Evolutionary conservation across 2,888 invertebrate species (phyloP).

Genomic region (Monoplex corrugatus): DNA sequence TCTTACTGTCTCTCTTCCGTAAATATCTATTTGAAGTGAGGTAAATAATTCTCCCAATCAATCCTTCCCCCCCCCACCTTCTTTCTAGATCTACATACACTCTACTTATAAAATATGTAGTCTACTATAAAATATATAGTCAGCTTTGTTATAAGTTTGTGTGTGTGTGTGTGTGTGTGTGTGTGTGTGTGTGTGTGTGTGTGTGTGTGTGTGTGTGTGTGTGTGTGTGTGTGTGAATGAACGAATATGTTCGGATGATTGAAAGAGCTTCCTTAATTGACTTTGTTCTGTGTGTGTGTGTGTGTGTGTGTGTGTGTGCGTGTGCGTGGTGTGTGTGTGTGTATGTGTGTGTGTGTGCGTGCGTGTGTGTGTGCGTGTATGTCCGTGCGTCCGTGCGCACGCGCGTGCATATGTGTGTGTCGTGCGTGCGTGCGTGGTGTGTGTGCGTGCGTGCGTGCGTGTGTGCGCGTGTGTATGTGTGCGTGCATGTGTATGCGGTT

Average conservation of each 20-base stretch:
- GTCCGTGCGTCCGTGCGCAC: neutral
- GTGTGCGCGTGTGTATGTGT: neutral
- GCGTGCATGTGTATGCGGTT: neutral
- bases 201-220: conserved; percentile 8
- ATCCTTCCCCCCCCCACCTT: no score
- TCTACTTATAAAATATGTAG: no score
- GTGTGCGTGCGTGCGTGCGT: neutral
- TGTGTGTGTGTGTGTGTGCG: neutral
- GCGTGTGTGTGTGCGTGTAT: neutral
- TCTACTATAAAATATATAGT: no score
- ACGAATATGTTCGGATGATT: neutral
- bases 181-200: conserved; percentile 15
- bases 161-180: neutral
- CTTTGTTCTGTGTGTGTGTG: neutral
- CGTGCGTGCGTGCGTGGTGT: neutral
- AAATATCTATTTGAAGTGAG: no score
- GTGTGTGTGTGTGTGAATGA: neutral
- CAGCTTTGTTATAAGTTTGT: no score
- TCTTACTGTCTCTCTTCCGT: no score
- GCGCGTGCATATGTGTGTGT: neutral
- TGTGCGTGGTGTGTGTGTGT: neutral
- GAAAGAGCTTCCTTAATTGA: no score
- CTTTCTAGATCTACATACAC: no score
- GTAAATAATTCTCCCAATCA: no score
- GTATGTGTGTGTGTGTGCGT: neutral